phyloP scores from a whole-genome alignment of 2,888 invertebrate species.

The Nomada ruficornis region DNA sequence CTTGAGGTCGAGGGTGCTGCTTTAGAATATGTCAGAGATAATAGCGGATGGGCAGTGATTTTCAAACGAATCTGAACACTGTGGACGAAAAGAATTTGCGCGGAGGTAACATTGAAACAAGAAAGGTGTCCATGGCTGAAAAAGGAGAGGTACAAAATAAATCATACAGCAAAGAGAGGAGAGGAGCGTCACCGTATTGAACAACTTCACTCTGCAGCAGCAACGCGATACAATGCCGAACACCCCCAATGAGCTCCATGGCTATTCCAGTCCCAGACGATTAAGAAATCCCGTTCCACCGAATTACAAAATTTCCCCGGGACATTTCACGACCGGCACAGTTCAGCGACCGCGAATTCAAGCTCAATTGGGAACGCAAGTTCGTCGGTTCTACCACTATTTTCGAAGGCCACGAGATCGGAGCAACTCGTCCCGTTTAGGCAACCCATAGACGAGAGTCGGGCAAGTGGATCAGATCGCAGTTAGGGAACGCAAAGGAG shows the following conservation, averaged over 20 bases:
- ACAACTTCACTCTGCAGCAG: neutral
- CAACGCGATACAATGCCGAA: neutral
- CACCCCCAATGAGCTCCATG: neutral
- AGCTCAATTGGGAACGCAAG: conserved; percentile 31
- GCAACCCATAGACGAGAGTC: conserved; percentile 20
- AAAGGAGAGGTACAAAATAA: no score
- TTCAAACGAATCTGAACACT: no score
- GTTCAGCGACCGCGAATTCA: conserved; percentile 74
- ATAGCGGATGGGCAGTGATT: neutral
- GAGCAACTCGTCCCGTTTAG: conserved; percentile 46
- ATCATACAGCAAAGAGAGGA: no score
- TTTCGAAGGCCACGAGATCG: conserved; percentile 43
- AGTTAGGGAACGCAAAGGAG: conserved; percentile 80
- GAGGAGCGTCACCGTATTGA: no score
- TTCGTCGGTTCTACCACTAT: conserved; percentile 32
- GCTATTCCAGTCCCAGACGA: neutral
- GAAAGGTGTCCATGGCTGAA: no score
- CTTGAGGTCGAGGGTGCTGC: neutral
- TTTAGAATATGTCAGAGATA: neutral
- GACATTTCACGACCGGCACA: neutral
- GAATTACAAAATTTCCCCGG: conserved; percentile 4
- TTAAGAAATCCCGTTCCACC: neutral
- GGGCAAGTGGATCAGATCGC: conserved; percentile 78
- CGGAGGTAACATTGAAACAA: no score
- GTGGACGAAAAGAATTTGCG: no score